These are phyloP conservation scores for Gymnopithys bicolor DNA, from an alignment of 2,797 vertebrate species.

Conservation along the genomic window DNA sequence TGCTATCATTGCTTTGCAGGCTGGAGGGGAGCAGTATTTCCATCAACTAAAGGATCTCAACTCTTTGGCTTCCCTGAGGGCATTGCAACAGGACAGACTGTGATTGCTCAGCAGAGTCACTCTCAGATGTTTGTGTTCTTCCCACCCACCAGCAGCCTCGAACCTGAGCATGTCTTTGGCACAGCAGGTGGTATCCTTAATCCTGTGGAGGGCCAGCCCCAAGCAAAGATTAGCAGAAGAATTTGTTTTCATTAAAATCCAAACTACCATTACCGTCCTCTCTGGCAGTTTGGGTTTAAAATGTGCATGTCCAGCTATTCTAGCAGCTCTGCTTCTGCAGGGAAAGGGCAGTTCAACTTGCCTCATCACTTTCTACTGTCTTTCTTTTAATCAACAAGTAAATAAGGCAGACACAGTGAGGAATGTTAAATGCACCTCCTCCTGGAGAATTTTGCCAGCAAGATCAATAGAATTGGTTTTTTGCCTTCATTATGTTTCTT, in stretches of 20 bases:
- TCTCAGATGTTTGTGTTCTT: slow-evolving; percentile 8
- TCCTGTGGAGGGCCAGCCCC: slow-evolving; percentile 42
- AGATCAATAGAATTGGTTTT: slow-evolving; percentile 2
- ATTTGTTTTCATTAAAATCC: slow-evolving; percentile 67
- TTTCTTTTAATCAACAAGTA: not conserved
- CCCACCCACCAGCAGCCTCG: slow-evolving; percentile 40
- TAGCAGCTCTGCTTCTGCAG: not conserved
- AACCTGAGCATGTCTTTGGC: slow-evolving; percentile 49
- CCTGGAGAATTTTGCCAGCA: slow-evolving; percentile 10
- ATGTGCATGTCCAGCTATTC: not conserved
- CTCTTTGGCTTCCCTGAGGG: slow-evolving; percentile 34
- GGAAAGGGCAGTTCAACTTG: slow-evolving; percentile 30
- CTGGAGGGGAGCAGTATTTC: slow-evolving; percentile 41
- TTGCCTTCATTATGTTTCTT: slow-evolving; percentile 10
- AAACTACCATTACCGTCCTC: slow-evolving; percentile 17
- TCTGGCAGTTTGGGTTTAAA: not conserved
- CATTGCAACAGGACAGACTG: not conserved
- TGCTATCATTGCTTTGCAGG: slow-evolving; percentile 1
- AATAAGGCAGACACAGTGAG: not conserved
- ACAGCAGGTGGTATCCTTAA: slow-evolving; percentile 61
- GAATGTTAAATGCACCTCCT: slow-evolving; percentile 32
- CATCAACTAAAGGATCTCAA: slow-evolving; percentile 20
- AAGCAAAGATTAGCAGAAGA: slow-evolving; percentile 56
- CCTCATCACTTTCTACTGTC: slow-evolving; percentile 23
- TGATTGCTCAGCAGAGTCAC: not conserved